phyloP scores from a whole-genome alignment of 2,113 vertebrate genomes.

The Calidris pugnax region DNA sequence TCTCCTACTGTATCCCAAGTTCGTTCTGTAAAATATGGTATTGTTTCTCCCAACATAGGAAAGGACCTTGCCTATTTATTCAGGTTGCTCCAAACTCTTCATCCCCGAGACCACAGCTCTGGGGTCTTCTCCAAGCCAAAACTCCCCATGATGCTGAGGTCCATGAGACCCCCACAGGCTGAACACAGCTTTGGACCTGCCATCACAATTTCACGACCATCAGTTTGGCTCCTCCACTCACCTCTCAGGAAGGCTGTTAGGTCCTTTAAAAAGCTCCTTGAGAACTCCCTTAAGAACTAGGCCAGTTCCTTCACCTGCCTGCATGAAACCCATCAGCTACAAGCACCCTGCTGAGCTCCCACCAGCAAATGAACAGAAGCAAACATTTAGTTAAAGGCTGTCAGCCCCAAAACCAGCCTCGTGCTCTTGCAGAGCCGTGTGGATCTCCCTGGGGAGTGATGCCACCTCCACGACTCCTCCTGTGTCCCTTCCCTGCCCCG shows the following conservation, averaged over 20 bases:
- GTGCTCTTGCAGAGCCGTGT: accelerated
- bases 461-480: background rate
- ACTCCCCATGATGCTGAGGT: accelerated
- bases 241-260: background rate
- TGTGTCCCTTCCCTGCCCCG: accelerated
- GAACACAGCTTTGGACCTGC: background rate
- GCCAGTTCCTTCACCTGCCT: background rate
- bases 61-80: background rate
- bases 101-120: accelerated
- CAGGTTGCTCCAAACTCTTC: background rate
- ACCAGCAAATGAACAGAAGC: background rate
- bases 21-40: background rate
- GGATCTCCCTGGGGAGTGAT: background rate
- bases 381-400: background rate
- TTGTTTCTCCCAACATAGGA: accelerated
- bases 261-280: background rate
- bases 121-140: background rate
- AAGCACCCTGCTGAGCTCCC: background rate
- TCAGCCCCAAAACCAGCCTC: background rate
- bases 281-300: background rate
- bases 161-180: accelerated
- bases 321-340: background rate
- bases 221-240: background rate
- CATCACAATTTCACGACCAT: accelerated
- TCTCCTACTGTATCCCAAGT: background rate